phyloP scores from a whole-genome alignment of 2,113 vertebrate species.

The Semnornis frantzii region DNA sequence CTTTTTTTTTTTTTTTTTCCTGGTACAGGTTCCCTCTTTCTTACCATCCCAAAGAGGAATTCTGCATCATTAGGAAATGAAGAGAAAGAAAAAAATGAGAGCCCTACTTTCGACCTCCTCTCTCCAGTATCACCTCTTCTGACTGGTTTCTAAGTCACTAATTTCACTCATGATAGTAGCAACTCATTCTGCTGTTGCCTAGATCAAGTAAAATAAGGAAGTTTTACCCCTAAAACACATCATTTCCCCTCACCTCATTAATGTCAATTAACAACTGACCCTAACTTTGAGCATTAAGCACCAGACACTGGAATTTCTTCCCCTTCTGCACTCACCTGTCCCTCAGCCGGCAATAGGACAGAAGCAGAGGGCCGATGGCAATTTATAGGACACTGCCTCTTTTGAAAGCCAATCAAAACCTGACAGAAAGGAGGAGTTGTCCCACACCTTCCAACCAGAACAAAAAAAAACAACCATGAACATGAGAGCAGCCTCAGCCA shows the following conservation, averaged over 20 bases:
- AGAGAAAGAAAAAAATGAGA: background rate
- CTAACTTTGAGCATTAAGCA: background rate
- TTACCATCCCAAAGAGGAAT: background rate
- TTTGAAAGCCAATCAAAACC: conserved; percentile 60
- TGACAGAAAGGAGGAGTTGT: conserved; percentile 63
- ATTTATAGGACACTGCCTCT: conserved; percentile 76
- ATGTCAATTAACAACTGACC: background rate
- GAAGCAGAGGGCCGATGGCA: background rate
- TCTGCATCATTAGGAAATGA: background rate
- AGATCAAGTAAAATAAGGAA: background rate
- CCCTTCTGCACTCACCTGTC: conserved; percentile 52
- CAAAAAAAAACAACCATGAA: accelerated
- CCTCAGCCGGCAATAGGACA: background rate
- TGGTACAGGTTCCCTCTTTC: background rate
- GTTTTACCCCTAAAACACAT: background rate
- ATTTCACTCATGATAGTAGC: background rate
- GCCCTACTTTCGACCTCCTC: background rate
- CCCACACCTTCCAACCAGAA: conserved; percentile 24
- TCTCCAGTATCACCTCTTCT: background rate
- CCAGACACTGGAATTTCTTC: background rate
- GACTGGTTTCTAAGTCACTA: background rate
- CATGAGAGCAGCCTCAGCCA: background rate
- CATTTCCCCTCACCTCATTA: background rate
- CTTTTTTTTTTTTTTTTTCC: too few species aligned
- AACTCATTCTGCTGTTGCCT: background rate